Base-by-base conservation (phyloP, 2,113 vertebrate genomes). In the Solea solea region DNA sequence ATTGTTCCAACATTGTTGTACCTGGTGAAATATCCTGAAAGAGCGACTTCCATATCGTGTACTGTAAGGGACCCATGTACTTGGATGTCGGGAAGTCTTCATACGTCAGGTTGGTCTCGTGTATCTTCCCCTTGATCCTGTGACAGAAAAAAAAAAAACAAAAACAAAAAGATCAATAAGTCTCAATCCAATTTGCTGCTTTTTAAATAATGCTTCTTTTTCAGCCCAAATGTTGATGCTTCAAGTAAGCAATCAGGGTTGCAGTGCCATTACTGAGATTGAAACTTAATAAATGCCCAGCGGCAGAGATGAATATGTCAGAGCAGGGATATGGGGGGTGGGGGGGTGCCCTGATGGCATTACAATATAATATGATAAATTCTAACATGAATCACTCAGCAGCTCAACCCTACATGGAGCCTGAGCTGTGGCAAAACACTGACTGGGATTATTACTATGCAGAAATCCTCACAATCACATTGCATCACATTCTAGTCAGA, bases 41-140 rank as follows among this genome's bases (percentile, higher is more conserved):
- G 16, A 99, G 95, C 2, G 97, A 96, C 84, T 99, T 99, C 98
- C 98, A 99, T 90, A 99, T 99, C 10, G 96, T 97, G 87, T 96
- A 99, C 89, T 99, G 98, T 82, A 99, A 90, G 0, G 98, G 97
- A 0, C 98, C 98, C 85, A 96, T 99, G 91, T 99, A 99, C 81
- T 99, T 99, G 76, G 97, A 98, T 58, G 98, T 99, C 0, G 98
- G 98, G 66, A 99, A 99, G 59, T 99, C 98, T 90, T 99, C 97
- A 0, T 98, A 99, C 0, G 96, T 98, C 82, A 99, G 94, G 84
- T 96, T 98, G 72, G 97, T 98, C 88, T 99, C 97, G 0, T 99
- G 98, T 83, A 96, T 95, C 90, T 99, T 99, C 49, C 98, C 98
- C 87, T 99, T 98, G 72, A 99, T 94, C 92, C 98, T 99, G 87